These are phyloP conservation scores for Vanacampus margaritifer DNA, from an alignment of 2,113 vertebrate genomes.

Conservation along the genomic window DNA sequence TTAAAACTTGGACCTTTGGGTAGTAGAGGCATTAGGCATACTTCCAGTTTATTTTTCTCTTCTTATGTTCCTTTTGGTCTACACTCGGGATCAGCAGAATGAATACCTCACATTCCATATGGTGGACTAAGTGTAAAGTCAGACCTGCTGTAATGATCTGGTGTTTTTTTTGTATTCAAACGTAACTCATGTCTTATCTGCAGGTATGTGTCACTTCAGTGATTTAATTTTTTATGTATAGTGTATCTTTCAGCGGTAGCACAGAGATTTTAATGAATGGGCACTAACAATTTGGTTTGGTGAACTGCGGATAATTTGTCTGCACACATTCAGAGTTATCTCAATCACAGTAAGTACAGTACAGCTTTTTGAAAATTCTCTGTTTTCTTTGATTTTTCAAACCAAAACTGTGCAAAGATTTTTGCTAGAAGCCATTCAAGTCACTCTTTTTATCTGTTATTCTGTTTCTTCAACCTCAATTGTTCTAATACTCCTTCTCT, in stretches of 20 bases:
- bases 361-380: slow-evolving; percentile 15
- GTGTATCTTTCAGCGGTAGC: slow-evolving; percentile 15
- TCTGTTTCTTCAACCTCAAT: slow-evolving; percentile 21
- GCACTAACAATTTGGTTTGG: slow-evolving; percentile 20
- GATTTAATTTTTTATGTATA: neutral
- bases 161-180: neutral
- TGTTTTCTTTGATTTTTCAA: slow-evolving; percentile 1
- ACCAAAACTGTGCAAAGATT: slow-evolving; percentile 15
- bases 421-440: slow-evolving; percentile 17
- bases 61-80: neutral
- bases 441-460: slow-evolving; percentile 25
- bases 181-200: neutral
- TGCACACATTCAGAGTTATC: slow-evolving; percentile 17
- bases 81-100: neutral
- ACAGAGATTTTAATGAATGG: slow-evolving; percentile 8
- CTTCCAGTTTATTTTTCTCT: too few species aligned
- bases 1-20: neutral
- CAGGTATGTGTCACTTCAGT: neutral
- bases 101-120: neutral
- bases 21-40: too few species aligned
- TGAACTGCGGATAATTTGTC: slow-evolving; percentile 30
- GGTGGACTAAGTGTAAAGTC: neutral
- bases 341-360: slow-evolving; percentile 13
- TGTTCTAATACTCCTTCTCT: slow-evolving; percentile 6
- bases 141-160: neutral